phyloP scores from a whole-genome alignment of 92 coral and sea anemone species.

The Pocillopora meandrina region DNA sequence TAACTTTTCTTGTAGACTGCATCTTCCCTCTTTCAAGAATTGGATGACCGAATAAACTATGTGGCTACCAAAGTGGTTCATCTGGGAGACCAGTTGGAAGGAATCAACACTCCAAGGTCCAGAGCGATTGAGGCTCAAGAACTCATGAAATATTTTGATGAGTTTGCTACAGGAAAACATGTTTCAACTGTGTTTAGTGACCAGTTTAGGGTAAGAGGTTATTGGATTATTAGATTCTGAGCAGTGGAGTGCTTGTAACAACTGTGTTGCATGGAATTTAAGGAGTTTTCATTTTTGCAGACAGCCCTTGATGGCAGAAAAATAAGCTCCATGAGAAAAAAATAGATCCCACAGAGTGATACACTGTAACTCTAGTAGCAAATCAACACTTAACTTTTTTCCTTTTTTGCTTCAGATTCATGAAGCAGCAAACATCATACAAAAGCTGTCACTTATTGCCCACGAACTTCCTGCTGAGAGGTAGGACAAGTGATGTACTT shows the following conservation, averaged over 20 bases:
- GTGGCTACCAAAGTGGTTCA: slow-evolving; percentile 99
- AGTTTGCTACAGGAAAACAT: slow-evolving; percentile 76
- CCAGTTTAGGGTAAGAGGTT: slow-evolving; percentile 61
- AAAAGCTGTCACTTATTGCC: slow-evolving; percentile 89
- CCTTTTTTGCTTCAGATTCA: slow-evolving; percentile 67
- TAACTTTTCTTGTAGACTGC: slow-evolving; percentile 50
- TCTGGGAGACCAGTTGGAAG: slow-evolving; percentile 97
- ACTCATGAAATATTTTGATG: slow-evolving; percentile 95
- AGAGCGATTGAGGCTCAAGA: slow-evolving; percentile 95
- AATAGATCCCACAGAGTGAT: too few relatives aligned
- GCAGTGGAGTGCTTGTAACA: too few relatives aligned
- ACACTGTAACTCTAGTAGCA: too few relatives aligned
- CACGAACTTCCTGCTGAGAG: slow-evolving; percentile 93
- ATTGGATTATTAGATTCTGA: neutral
- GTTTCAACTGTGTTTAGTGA: slow-evolving; percentile 76
- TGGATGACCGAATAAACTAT: slow-evolving; percentile 94
- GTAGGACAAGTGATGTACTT: slow-evolving; percentile 26
- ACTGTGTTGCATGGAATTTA: too few relatives aligned
- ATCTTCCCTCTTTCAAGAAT: slow-evolving; percentile 79
- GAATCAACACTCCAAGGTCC: slow-evolving; percentile 94
- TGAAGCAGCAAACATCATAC: slow-evolving; percentile 97
- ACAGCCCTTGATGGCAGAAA: too few relatives aligned
- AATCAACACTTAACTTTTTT: neutral
- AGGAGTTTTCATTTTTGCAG: too few relatives aligned
- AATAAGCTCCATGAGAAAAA: too few relatives aligned